Evolutionary conservation across 2,113 vertebrate genomes (phyloP).

Genomic region (Triplophysa dalaica): DNA sequence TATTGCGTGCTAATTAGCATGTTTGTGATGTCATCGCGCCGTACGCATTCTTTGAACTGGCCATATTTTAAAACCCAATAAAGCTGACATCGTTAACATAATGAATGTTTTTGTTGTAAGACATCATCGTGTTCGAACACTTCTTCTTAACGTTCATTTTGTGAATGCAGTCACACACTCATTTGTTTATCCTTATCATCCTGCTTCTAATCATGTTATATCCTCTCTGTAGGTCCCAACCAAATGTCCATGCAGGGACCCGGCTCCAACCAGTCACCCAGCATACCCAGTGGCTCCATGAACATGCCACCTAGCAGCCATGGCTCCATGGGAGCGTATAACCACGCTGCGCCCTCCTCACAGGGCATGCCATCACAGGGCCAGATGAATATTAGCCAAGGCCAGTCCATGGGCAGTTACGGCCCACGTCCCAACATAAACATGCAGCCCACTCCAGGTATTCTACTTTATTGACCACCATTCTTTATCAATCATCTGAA

Average conservation of each 20-base stretch:
- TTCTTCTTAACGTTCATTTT: too few species aligned
- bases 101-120: too few species aligned
- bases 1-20: too few species aligned
- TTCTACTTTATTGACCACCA: too few species aligned
- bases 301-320: conserved; percentile 94
- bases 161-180: too few species aligned
- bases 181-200: too few species aligned
- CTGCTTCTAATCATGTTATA: not conserved
- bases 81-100: too few species aligned
- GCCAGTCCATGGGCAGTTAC: conserved; percentile 92
- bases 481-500: not conserved
- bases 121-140: too few species aligned
- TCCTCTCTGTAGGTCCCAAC: conserved; percentile 85
- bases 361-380: conserved; percentile 92
- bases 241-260: conserved; percentile 98
- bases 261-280: conserved; percentile 92
- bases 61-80: too few species aligned
- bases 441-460: conserved; percentile 97
- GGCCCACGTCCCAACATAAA: conserved; percentile 96
- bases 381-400: conserved; percentile 97
- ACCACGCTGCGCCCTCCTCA: conserved; percentile 89
- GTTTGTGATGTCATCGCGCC: too few species aligned
- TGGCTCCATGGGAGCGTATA: conserved; percentile 94
- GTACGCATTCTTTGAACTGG: too few species aligned
- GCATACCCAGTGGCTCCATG: conserved; percentile 89